Base-by-base conservation (phyloP, 2,888 invertebrate species). In the Scaptomyza tumidula region DNA sequence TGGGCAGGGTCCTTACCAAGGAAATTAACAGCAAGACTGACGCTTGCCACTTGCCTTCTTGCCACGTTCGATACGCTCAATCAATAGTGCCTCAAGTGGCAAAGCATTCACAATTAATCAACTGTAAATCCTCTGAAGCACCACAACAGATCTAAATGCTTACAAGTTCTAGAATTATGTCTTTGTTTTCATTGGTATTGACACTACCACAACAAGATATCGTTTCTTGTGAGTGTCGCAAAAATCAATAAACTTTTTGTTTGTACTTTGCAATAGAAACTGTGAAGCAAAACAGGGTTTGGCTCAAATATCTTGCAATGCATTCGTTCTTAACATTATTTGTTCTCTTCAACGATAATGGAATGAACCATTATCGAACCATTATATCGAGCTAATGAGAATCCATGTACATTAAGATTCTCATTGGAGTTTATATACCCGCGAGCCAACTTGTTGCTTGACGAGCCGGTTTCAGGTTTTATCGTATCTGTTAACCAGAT, bases 1-100 rank as follows among this genome's bases (percentile, higher is more conserved):
- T 75, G 80, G 78, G 46, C 59, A 29, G 46, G 52, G 54, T 68
- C 70, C 50, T 50, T 63, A 50, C 59, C 37, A 69, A 60, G 44
- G 44, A 69, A 57, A 72, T 72, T 72, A 68, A 72, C 68, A 68
- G 16, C 46, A 19, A 27, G 31, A 45, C 31, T 13, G 46, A 72
- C 50, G 49, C 55, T 71, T 55, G 67, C n/a, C 67, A 72, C 58
- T 64, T 53, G 58, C 39, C 35, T 6, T 27, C 37, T 33, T 50
- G 24, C 27, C 33, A n/a, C 27, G 19, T 37, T 48, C 37, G 31
- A 48, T 19, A 24, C 13, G 37, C 27, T 24, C 31, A 50, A 50
- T 37, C 56, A 56, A 56, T 46, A 24, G 11, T 9, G 14, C 14
- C 44, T n/a, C 24, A n/a, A 49, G 10, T 24, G 14, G 46, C 31